phyloP scores from a whole-genome alignment of 2,113 vertebrate genomes.

The Gymnocephalus cernua region DNA sequence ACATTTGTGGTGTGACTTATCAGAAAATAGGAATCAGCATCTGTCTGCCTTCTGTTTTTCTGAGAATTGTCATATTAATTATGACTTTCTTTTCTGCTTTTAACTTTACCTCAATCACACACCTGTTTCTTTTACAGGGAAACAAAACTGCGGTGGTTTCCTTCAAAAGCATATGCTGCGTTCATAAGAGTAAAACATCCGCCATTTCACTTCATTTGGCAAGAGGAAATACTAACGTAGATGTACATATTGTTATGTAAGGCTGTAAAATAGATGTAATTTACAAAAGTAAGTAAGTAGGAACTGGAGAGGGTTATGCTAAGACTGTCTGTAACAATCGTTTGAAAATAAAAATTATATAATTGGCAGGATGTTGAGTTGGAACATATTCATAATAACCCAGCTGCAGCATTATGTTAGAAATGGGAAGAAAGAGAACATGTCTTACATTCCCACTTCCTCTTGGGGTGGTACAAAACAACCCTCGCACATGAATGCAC shows the following conservation, averaged over 20 bases:
- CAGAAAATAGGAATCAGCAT: slow-evolving; percentile 43
- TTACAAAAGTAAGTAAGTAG: background rate
- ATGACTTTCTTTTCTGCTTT: slow-evolving; percentile 56
- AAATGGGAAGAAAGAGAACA: slow-evolving; percentile 26
- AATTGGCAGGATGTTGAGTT: background rate
- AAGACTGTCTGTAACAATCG: background rate
- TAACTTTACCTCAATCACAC: background rate
- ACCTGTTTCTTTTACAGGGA: slow-evolving; percentile 57
- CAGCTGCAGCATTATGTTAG: slow-evolving; percentile 29
- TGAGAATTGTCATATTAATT: background rate
- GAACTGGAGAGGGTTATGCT: background rate
- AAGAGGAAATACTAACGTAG: background rate
- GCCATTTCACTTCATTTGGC: background rate
- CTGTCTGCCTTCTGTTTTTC: background rate
- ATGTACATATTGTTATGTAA: background rate
- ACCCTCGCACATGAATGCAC: background rate
- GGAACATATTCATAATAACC: background rate
- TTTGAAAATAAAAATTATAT: background rate
- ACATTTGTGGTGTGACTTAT: background rate
- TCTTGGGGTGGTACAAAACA: slow-evolving; percentile 39
- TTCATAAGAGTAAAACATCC: background rate
- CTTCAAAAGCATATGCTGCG: background rate
- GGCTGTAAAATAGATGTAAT: background rate
- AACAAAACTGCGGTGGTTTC: slow-evolving; percentile 45
- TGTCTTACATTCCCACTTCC: slow-evolving; percentile 56